Base-by-base conservation (phyloP, 92 coral and sea anemone genomes). In the Epizoanthus scotinus region DNA sequence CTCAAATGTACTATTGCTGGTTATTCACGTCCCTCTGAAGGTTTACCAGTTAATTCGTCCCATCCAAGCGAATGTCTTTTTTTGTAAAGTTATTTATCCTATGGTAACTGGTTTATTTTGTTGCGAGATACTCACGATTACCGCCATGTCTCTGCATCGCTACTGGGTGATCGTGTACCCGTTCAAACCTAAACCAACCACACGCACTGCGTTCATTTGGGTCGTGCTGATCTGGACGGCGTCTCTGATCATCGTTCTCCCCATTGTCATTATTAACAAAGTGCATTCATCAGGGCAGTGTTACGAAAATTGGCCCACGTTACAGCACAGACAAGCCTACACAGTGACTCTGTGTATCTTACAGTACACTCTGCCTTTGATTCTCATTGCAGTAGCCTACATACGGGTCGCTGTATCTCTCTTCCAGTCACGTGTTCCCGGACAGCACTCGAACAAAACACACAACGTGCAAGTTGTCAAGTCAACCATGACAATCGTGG, bases 111-210 rank as follows among this genome's bases (percentile, higher is more conserved):
- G 54, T n/a, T 42, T 68, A 17, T 68, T 68, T 22, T 68, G 73
- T 44, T 68, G 55, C 3, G 73, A 68, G 56, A 68, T 68, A 64
- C 73, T 84, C 58, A 84, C 87, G 5, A 77, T 84, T 36, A 78
- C 87, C 0, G 87, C 87, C 44, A 67, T 84, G 87, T 77, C 83
- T 27, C 78, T 77, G 78, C 79, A 81, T 4, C 73, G 87, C 13
- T 78, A 54, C 65, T 78, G 87, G 84, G 87, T 75, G 14, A 82
- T 84, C 18, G 78, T 84, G 0, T 44, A 84, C 5, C 87, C 87
- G 20, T 57, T 77, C 26, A 74, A 56, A 49, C 68, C 74, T 15
- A 79, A 84, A 50, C 60, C 79, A 34, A 63, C 82, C n/a, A 57
- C 62, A 8, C 78, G 70, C 52, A 79, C 78, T n/a, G 28, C 73